Evolutionary conservation across 2,888 invertebrate species (phyloP), one percentile per base, ranked within the genome.

Genomic region (Phengaris arion): DNA sequence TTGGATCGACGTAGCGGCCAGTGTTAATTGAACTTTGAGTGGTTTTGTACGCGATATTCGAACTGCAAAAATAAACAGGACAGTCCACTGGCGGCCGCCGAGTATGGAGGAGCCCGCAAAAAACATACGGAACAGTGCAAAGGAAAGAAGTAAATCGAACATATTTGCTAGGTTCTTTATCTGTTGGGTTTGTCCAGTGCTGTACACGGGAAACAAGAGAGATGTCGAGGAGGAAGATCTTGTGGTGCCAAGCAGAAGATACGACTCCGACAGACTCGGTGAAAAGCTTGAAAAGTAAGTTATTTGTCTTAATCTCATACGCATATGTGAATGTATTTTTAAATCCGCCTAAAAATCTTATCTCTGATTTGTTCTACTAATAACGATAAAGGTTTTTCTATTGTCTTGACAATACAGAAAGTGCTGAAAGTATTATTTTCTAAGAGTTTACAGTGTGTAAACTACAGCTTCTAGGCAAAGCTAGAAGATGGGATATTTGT

Each of bases 171-270:
- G 83, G 77, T 74, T 93, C 35, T 93, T 94, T 78, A 81, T 94
- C 57, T 93, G 93, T 84, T 94, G 94, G 94, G 84, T 94, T 77
- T 90, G 90, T 78, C 94, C 94, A 9, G 89, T 94, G 74, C 81
- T 94, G 9, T 86, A 92, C 76, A 94, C 93, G 80, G 96, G 96
- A 6, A 93, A 94, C 76, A 92, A 85, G 82, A 90, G 94, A 79
- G 95, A 95, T 77, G 89, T 97, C 12, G 95, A 94, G 81, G 93
- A 96, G 74, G 89, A 93, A 9, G 97, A 97, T 87, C 90, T 97
- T 46, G 95, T 96, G 51, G 78, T 85, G 69, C 94, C 95, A 0
- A 89, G 95, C 9, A 93, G 94, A 74, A 91, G 93, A 78, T 97
- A 96, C 82, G 89, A 93, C 77, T 95, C 96, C 0, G 91, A 94